These are phyloP conservation scores for Sepiola atlantica DNA, from an alignment of 2,888 invertebrate genomes.

Conservation along the genomic window DNA sequence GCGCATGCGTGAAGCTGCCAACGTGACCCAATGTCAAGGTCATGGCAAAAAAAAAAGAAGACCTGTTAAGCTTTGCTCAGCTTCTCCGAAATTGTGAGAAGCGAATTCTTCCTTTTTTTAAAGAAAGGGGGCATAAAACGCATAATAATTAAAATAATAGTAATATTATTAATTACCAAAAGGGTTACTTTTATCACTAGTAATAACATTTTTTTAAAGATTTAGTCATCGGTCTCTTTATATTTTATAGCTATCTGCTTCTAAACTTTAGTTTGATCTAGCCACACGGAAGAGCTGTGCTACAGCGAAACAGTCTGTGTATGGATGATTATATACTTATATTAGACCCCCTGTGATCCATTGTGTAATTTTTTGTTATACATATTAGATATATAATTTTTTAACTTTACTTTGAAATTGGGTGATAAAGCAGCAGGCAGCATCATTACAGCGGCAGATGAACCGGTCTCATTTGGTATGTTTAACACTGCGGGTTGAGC, in stretches of 20 bases:
- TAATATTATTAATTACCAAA: neutral
- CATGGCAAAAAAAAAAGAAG: slow-evolving; percentile 10
- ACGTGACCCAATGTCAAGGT: slow-evolving; percentile 32
- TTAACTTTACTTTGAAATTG: no score
- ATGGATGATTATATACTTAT: neutral
- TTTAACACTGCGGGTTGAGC: no score
- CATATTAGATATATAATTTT: no score
- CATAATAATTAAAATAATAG: neutral
- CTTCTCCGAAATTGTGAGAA: neutral
- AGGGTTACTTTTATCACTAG: neutral
- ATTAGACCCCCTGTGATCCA: neutral
- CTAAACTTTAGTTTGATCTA: neutral
- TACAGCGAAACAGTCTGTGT: neutral
- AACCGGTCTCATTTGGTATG: no score
- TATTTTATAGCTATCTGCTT: neutral
- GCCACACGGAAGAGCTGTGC: neutral
- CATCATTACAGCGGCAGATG: no score
- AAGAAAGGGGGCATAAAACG: neutral
- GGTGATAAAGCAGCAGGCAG: no score
- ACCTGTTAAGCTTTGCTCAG: neutral
- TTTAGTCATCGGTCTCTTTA: neutral
- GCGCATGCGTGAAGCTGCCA: slow-evolving; percentile 23
- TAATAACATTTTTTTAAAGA: neutral
- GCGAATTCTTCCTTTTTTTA: neutral
- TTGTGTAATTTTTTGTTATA: no score